A percentile compares a stretch with the other conserved stretches of the same genome.
Conservation (phyloP, 2,888 invertebrate genomes). For the Cheilosia scutellata region DNA sequence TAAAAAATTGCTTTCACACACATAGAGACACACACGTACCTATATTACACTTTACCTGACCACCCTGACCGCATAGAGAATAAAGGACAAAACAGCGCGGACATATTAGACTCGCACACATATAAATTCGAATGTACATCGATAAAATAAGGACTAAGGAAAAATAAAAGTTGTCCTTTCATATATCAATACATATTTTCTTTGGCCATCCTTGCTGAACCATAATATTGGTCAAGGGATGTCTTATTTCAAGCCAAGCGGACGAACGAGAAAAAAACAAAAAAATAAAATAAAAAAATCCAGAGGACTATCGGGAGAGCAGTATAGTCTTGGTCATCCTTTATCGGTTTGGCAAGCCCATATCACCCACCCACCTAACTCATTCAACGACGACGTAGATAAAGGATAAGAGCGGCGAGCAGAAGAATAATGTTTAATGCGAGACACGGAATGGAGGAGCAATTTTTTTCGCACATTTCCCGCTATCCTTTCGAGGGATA, state of each 20-base stretch:
- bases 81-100: conserved; percentile 27
- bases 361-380: conserved; percentile 20
- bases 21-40: conserved; percentile 27
- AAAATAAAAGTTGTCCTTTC: conserved; percentile 75
- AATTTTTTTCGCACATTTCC: conserved; percentile 64
- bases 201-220: conserved; percentile 75
- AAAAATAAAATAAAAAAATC: conserved; percentile 27
- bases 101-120: conserved; percentile 11
- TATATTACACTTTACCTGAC: conserved; percentile 64
- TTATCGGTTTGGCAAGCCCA: conserved; percentile 60
- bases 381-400: conserved; percentile 33
- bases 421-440: conserved; percentile 75
- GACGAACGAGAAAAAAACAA: conserved; percentile 9
- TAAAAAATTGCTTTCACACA: conserved; percentile 60
- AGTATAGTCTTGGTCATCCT: conserved; percentile 59
- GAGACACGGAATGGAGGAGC: conserved; percentile 56
- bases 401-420: conserved; percentile 72
- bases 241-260: conserved; percentile 70
- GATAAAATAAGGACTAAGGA: conserved; percentile 63
- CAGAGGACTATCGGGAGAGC: conserved; percentile 54
- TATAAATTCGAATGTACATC: conserved; percentile 43
- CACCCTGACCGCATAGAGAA: conserved; percentile 61
- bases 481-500: conserved; percentile 34
- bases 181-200: conserved; percentile 76
- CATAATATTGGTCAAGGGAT: conserved; percentile 76